Conservation (phyloP, 1,140 invertebrate genomes). For the Carcinoscorpius rotundicauda region DNA sequence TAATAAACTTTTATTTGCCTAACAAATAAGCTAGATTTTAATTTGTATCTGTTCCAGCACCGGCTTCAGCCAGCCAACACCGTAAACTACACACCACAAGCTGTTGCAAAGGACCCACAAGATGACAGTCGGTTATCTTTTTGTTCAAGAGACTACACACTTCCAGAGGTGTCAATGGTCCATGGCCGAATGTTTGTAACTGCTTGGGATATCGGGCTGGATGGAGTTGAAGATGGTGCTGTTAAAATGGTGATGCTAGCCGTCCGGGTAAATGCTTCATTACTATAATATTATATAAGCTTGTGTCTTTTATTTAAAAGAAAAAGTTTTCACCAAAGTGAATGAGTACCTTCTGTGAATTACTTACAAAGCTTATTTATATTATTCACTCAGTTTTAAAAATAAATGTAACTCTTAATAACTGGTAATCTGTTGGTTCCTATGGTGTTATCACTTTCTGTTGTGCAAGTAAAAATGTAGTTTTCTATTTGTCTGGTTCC, state of each 20-base stretch:
- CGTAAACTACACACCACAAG: constrained; percentile 43
- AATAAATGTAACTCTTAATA: no score
- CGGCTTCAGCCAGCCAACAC: constrained; percentile 30
- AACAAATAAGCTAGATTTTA: background rate
- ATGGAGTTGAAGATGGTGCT: constrained; percentile 60
- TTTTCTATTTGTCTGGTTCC: no score
- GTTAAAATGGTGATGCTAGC: constrained; percentile 59
- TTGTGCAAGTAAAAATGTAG: no score
- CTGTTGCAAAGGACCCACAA: constrained; percentile 19
- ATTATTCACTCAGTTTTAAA: no score
- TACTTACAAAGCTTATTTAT: constrained; percentile 1
- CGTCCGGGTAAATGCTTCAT: constrained; percentile 40
- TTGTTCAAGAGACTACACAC: constrained; percentile 35
- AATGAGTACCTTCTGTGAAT: constrained; percentile 9
- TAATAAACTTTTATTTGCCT: no score
- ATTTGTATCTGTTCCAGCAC: constrained; percentile 24
- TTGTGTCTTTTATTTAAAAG: constrained; percentile 3
- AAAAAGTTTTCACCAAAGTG: background rate
- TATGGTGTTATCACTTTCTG: no score
- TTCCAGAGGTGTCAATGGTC: constrained; percentile 62
- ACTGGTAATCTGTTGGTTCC: no score
- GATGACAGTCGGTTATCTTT: constrained; percentile 17
- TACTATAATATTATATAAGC: constrained; percentile 18
- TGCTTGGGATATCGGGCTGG: constrained; percentile 66
- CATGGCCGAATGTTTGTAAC: constrained; percentile 61